Conservation (phyloP, 2,113 vertebrate genomes). For the Anas platyrhynchos region DNA sequence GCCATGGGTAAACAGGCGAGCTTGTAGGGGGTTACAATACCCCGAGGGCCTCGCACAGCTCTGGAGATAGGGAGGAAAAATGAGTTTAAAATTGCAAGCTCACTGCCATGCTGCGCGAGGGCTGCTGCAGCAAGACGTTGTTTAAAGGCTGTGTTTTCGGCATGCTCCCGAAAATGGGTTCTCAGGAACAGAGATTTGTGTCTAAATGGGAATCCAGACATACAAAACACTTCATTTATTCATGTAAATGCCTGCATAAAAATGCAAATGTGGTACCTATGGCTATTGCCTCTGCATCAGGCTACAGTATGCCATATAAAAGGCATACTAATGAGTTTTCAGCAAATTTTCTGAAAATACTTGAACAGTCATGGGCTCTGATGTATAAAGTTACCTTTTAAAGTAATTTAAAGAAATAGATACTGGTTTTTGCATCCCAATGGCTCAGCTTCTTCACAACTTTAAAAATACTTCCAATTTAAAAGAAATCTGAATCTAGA, state of each 20-base stretch:
- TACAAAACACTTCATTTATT: slow-evolving; percentile 64
- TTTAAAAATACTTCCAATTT: slow-evolving; percentile 20
- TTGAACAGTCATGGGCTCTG: slow-evolving; percentile 26
- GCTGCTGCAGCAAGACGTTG: slow-evolving; percentile 33
- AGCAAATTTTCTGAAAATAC: slow-evolving; percentile 40
- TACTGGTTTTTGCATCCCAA: slow-evolving; percentile 2
- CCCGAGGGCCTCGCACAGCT: slow-evolving; percentile 20
- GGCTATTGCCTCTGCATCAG: slow-evolving; percentile 25
- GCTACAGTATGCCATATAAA: slow-evolving; percentile 25
- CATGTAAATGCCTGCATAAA: slow-evolving; percentile 62
- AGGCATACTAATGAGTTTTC: slow-evolving; percentile 56
- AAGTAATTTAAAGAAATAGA: slow-evolving; percentile 32
- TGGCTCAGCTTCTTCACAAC: not conserved
- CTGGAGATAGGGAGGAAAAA: not conserved
- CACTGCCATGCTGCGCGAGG: not conserved
- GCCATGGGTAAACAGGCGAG: not conserved
- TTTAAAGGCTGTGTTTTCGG: slow-evolving; percentile 43
- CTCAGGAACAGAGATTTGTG: slow-evolving; percentile 52
- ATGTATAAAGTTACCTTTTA: slow-evolving; percentile 48
- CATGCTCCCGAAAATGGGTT: slow-evolving; percentile 26
- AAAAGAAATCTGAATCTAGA: slow-evolving; percentile 12
- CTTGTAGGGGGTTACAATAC: not conserved
- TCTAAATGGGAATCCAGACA: slow-evolving; percentile 60
- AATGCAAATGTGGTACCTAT: slow-evolving; percentile 58
- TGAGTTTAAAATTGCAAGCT: slow-evolving; percentile 35